phyloP scores from a whole-genome alignment of 2,888 invertebrate genomes.

The Hipparchia semele region DNA sequence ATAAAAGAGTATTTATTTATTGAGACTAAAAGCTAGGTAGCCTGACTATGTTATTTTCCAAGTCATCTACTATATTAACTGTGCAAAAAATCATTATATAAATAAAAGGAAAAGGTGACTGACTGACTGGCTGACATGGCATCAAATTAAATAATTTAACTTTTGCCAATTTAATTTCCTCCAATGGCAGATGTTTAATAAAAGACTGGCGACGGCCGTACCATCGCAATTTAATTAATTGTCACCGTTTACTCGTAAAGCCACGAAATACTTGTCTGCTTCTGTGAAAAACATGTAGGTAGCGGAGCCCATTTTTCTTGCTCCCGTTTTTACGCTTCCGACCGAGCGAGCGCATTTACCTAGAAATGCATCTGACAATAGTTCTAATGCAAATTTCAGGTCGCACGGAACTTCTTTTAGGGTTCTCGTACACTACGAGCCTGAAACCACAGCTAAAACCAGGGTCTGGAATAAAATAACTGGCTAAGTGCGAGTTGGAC shows the following conservation, averaged over 20 bases:
- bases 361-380: neutral
- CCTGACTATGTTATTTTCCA: too few species aligned
- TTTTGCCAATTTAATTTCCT: conserved; percentile 3
- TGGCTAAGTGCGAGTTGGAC: too few species aligned
- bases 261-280: neutral
- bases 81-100: too few species aligned
- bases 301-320: neutral
- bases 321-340: conserved; percentile 1
- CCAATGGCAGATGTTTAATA: neutral
- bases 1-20: too few species aligned
- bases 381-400: conserved; percentile 6
- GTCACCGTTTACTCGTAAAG: neutral
- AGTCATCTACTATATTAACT: too few species aligned
- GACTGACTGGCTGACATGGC: too few species aligned
- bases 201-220: neutral
- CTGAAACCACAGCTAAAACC: too few species aligned
- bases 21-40: too few species aligned
- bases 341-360: neutral
- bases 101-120: too few species aligned
- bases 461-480: too few species aligned
- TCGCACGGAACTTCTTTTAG: neutral
- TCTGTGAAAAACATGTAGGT: neutral
- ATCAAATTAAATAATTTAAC: neutral
- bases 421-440: too few species aligned
- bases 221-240: neutral